Percentiles rank a stretch among this genome's conserved stretches.
phyloP scores from a whole-genome alignment of 2,113 vertebrate genomes.

The Apus apus region DNA sequence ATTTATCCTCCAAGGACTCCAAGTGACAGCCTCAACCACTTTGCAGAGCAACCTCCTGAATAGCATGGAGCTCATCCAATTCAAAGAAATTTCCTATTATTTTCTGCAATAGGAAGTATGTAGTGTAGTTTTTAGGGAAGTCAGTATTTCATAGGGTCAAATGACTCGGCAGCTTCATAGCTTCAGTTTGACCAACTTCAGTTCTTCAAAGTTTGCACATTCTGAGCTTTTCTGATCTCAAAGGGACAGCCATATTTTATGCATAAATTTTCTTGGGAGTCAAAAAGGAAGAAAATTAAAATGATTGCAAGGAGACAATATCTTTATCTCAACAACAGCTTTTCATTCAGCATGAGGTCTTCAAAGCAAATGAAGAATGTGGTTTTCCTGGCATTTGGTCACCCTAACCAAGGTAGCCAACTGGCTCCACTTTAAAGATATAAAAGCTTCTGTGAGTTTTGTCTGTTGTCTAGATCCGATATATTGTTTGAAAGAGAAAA shows the following conservation, averaged over 20 bases:
- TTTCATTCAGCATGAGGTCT: conserved; percentile 74
- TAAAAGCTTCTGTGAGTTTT: conserved; percentile 40
- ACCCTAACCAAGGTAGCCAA: conserved; percentile 56
- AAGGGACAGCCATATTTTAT: background rate
- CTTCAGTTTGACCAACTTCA: background rate
- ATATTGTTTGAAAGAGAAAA: background rate
- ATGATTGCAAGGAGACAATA: background rate
- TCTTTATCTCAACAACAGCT: conserved; percentile 63
- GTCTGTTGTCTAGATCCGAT: background rate
- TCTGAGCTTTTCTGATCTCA: background rate
- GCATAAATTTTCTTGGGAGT: background rate
- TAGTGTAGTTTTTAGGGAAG: background rate
- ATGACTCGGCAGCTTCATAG: background rate
- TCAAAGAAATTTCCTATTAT: background rate
- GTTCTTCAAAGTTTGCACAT: background rate
- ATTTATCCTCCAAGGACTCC: background rate
- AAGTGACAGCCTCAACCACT: background rate
- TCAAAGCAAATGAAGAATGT: conserved; percentile 55
- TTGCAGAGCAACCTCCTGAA: background rate
- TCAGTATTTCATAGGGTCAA: background rate
- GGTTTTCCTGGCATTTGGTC: conserved; percentile 62
- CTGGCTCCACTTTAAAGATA: conserved; percentile 50
- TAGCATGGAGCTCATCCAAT: background rate
- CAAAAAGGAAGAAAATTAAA: conserved; percentile 21
- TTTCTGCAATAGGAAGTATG: background rate